Evolutionary conservation across 1,140 invertebrate genomes (phyloP).

Genomic region (Stegodyphus dumicola): DNA sequence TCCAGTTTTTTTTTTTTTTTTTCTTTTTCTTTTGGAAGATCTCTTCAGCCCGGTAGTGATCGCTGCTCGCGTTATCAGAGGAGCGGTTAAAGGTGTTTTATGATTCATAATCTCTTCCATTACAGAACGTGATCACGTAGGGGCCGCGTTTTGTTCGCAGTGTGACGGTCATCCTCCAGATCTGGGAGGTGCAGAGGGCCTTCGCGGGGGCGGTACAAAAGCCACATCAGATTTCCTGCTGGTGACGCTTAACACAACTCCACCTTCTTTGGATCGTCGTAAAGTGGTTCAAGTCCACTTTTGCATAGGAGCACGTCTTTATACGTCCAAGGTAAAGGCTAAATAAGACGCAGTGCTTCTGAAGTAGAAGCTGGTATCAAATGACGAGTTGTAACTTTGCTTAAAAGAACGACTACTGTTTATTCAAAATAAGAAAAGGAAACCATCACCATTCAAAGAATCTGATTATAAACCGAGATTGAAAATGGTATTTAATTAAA

Average conservation of each 20-base stretch:
- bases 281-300: not conserved
- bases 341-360: not conserved
- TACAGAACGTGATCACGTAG: slow-evolving; percentile 35
- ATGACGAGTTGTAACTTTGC: too few species aligned
- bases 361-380: not conserved
- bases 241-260: not conserved
- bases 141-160: too few species aligned
- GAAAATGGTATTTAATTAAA: too few species aligned
- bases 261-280: not conserved
- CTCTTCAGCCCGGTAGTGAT: slow-evolving; percentile 6
- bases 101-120: slow-evolving; percentile 41
- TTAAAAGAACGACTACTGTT: too few species aligned
- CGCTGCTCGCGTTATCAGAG: not conserved
- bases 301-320: not conserved
- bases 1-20: too few species aligned
- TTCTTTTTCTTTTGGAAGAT: not conserved
- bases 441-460: too few species aligned
- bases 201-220: not conserved
- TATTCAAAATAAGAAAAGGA: too few species aligned
- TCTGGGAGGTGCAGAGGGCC: too few species aligned
- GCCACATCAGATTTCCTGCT: not conserved
- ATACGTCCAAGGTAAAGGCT: not conserved
- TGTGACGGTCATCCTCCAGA: too few species aligned
- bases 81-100: slow-evolving; percentile 44
- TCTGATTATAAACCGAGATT: too few species aligned